Base-by-base conservation (phyloP, 2,888 invertebrate species). In the Eristalis intricaria region DNA sequence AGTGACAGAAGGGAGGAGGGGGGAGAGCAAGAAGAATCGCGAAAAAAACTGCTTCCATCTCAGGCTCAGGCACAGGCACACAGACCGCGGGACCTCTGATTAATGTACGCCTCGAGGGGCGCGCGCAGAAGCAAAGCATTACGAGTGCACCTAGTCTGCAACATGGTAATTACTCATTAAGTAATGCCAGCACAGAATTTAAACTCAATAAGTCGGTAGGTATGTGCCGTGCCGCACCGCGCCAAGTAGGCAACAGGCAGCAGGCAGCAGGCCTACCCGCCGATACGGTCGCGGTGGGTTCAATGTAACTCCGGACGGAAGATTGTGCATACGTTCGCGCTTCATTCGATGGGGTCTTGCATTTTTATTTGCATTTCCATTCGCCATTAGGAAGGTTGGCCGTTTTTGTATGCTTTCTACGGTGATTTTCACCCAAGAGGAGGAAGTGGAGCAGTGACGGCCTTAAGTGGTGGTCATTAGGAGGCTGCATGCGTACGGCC, bases 51-150 rank as follows among this genome's bases (percentile, higher is more conserved):
- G 84, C 64, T 77, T 43, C 85, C 70, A 73, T 81, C 68, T 60
- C 26, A 32, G n/a, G n/a, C 32, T 8, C 32, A 26, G 26, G 26
- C 26, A 32, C 38, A 38, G 3, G 19, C 50, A 19, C 50, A 19
- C 50, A 19, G 19, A 19, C 43, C n/a, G 43, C n/a, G 43, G 43
- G n/a, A 8, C 71, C 66, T 76, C 77, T 87, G 19, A 80, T 80
- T 87, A 87, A 87, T 76, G 79, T 71, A 68, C 70, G 84, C 79
- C 87, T 77, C n/a, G 66, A 71, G 82, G 60, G 60, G 60, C 43
- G n/a, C 43, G n/a, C 32, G 32, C 50, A 60, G 26, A 29, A 60
- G 60, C 23, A 60, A 23, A 13, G 26, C 60, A 60, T 56, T 32
- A 61, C 73, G 13, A 32, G 63, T 60, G 50, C 50, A 65, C 35